Evolutionary conservation across 2,888 invertebrate genomes (phyloP), one percentile per base, ranked within the genome.

Genomic region (Helleia helle): DNA sequence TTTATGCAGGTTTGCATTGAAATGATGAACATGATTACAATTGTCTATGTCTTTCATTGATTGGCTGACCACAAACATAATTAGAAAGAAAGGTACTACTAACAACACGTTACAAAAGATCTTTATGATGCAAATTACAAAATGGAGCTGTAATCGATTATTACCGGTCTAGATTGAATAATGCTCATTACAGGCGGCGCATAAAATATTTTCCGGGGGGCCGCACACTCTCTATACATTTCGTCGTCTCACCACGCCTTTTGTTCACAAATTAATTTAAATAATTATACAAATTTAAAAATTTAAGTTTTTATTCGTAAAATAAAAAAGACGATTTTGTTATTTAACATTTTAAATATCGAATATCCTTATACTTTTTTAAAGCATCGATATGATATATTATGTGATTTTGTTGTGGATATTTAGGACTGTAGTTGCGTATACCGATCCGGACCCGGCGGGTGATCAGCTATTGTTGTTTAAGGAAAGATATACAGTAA

Each of bases 81-180:
- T n/a, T n/a, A n/a, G n/a, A n/a, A n/a, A n/a, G n/a, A n/a, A n/a
- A n/a, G n/a, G n/a, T n/a, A n/a, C n/a, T n/a, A n/a, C n/a, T n/a
- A n/a, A n/a, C n/a, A n/a, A n/a, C n/a, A n/a, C 13, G 11, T 14
- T 18, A 4, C 13, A 15, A 14, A 29, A 14, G 29, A 15, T 29
- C 15, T 29, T 15, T n/a, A 14, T 14, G n/a, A 6, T 15, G 15
- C 13, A 29, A 9, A 13, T 29, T 29, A 29, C 29, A 29, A 15
- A 29, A 29, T n/a, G 29, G n/a, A 15, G 15, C 29, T n/a, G n/a
- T 29, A 29, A 29, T 29, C 15, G 29, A n/a, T 8, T 14, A n/a
- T n/a, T n/a, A n/a, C n/a, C n/a, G n/a, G n/a, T n/a, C n/a, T n/a
- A n/a, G n/a, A 29, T 29, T 29, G 28, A 13, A 28, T 28, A 28